Evolutionary conservation across 2,113 vertebrate species (phyloP).

Genomic region (Actenoides hombroni): DNA sequence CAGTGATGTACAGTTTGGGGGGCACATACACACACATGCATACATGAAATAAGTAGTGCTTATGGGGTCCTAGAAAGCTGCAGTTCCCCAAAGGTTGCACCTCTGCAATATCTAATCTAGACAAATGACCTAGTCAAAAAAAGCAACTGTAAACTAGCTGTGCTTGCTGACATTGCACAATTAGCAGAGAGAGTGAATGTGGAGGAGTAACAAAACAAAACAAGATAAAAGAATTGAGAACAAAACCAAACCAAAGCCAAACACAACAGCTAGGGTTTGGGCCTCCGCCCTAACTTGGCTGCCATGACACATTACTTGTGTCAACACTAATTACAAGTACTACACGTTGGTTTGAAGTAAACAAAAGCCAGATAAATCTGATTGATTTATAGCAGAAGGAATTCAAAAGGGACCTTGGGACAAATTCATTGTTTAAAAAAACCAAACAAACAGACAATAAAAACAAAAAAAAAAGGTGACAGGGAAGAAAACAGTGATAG

Average conservation of each 20-base stretch:
- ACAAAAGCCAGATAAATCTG: neutral
- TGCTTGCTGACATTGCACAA: conserved; percentile 70
- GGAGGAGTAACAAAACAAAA: neutral
- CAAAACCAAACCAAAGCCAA: neutral
- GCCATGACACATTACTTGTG: neutral
- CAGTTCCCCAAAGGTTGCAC: neutral
- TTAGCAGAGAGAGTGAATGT: conserved; percentile 34
- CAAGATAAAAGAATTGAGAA: neutral
- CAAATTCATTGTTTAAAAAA: neutral
- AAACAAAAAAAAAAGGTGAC: neutral
- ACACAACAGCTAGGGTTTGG: neutral
- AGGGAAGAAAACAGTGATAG: neutral
- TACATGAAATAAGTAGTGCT: neutral
- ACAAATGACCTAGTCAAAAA: conserved; percentile 71
- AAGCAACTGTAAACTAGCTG: conserved; percentile 25
- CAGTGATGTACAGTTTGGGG: neutral
- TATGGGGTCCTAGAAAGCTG: neutral
- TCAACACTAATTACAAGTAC: neutral
- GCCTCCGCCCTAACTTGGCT: neutral
- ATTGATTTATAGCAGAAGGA: neutral
- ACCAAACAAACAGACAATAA: no score
- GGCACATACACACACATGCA: neutral
- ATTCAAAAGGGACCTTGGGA: neutral
- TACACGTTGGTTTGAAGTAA: neutral
- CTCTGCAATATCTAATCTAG: conserved; percentile 68